phyloP scores from a whole-genome alignment of 2,797 vertebrate species.

The Anniella stebbinsi region DNA sequence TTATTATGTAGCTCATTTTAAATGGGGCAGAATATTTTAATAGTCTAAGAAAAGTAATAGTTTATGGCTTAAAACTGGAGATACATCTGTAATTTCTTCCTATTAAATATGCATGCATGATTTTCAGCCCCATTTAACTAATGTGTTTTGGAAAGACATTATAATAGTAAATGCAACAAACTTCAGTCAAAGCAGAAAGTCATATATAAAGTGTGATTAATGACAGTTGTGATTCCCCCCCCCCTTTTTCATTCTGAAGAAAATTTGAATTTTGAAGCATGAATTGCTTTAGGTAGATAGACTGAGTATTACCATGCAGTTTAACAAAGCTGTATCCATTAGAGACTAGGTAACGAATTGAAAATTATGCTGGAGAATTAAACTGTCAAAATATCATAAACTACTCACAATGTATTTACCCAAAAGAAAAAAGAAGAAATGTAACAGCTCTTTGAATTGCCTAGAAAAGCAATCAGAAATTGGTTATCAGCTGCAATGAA shows the following conservation, averaged over 20 bases:
- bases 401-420: conserved; percentile 49
- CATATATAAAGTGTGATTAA: conserved; percentile 69
- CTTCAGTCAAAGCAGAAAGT: conserved; percentile 68
- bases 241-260: conserved; percentile 63
- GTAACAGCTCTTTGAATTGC: conserved; percentile 49
- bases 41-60: conserved; percentile 70
- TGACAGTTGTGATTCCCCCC: conserved; percentile 43
- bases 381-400: conserved; percentile 66
- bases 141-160: conserved; percentile 77
- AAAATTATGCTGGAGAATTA: conserved; percentile 64
- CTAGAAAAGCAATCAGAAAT: conserved; percentile 33
- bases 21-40: conserved; percentile 79
- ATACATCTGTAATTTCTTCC: conserved; percentile 71
- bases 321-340: conserved; percentile 59
- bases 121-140: conserved; percentile 80
- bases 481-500: not conserved
- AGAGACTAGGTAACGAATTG: conserved; percentile 58
- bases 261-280: conserved; percentile 67
- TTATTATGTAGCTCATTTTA: conserved; percentile 76
- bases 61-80: conserved; percentile 74
- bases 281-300: conserved; percentile 64
- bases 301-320: conserved; percentile 50
- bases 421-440: conserved; percentile 44
- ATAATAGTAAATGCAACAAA: conserved; percentile 76
- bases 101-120: conserved; percentile 77